A percentile compares a stretch with the other conserved stretches of the same genome.
These are phyloP conservation scores for Eulemur macaco DNA, from an alignment of 2,113 vertebrate species.

Conservation along the genomic window DNA sequence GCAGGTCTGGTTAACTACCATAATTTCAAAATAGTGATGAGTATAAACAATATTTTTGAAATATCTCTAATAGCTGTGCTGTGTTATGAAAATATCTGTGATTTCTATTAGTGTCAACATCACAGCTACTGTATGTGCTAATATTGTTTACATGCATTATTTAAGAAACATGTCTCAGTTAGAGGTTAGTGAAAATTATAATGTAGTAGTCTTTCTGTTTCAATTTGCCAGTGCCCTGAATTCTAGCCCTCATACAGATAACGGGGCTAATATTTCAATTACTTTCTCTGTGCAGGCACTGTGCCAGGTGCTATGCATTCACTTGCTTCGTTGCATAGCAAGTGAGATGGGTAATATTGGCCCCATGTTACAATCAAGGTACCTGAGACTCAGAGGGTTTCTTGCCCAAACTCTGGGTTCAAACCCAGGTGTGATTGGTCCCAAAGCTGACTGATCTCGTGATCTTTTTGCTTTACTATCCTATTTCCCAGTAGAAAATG, in stretches of 20 bases:
- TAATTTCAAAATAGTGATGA: slow-evolving; percentile 42
- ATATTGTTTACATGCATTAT: slow-evolving; percentile 17
- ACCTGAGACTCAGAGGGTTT: background rate
- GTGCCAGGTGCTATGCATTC: background rate
- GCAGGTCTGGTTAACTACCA: background rate
- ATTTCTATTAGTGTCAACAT: slow-evolving; percentile 50
- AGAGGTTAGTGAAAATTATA: slow-evolving; percentile 18
- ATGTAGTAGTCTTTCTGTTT: background rate
- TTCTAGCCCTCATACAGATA: background rate
- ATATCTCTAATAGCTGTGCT: background rate
- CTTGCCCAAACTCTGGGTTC: background rate
- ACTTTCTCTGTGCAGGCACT: background rate
- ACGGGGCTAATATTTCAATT: background rate
- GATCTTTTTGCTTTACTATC: slow-evolving; percentile 21
- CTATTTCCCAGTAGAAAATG: slow-evolving; percentile 4
- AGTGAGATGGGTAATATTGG: background rate
- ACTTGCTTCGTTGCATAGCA: background rate
- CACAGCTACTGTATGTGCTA: background rate
- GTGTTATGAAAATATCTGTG: slow-evolving; percentile 30
- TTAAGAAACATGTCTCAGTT: slow-evolving; percentile 52
- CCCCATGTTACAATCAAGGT: background rate
- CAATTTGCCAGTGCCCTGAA: background rate
- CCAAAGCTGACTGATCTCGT: background rate
- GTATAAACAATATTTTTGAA: slow-evolving; percentile 26
- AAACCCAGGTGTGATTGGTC: background rate